These are phyloP conservation scores for Fragum sueziense DNA, from an alignment of 2,888 invertebrate species.

Conservation along the genomic window DNA sequence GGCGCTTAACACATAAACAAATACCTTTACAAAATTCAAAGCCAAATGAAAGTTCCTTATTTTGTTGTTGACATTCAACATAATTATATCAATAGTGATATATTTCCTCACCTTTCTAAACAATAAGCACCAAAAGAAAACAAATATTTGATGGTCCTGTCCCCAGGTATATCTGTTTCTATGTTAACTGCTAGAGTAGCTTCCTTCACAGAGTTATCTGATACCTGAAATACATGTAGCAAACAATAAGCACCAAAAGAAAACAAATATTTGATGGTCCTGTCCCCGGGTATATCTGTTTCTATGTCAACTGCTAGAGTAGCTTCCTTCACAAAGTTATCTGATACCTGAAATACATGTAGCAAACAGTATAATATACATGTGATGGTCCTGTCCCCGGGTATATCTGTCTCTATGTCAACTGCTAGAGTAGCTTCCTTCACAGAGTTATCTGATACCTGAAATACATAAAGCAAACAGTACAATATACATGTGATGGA, in stretches of 20 bases:
- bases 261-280: constrained; percentile 77
- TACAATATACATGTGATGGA: no score
- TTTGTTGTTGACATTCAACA: background rate
- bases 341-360: constrained; percentile 23
- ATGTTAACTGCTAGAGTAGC: background rate
- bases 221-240: no score
- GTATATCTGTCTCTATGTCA: constrained; percentile 3
- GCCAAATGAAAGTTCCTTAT: background rate
- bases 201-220: constrained; percentile 24
- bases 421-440: background rate
- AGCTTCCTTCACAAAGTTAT: constrained; percentile 18
- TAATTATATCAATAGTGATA: no score
- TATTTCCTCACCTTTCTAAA: constrained; percentile 73
- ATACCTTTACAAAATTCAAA: no score
- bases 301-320: background rate
- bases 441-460: constrained; percentile 29
- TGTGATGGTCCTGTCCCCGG: constrained; percentile 69
- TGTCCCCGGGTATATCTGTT: constrained; percentile 52
- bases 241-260: constrained; percentile 77
- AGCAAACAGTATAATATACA: no score
- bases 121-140: constrained; percentile 78
- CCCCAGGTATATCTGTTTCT: constrained; percentile 47
- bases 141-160: constrained; percentile 74
- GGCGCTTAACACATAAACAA: no score
- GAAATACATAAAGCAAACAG: no score